Percentiles rank a stretch among this genome's conserved stretches.
phyloP scores from a whole-genome alignment of 2,113 vertebrate genomes.

The Nibea coibor region DNA sequence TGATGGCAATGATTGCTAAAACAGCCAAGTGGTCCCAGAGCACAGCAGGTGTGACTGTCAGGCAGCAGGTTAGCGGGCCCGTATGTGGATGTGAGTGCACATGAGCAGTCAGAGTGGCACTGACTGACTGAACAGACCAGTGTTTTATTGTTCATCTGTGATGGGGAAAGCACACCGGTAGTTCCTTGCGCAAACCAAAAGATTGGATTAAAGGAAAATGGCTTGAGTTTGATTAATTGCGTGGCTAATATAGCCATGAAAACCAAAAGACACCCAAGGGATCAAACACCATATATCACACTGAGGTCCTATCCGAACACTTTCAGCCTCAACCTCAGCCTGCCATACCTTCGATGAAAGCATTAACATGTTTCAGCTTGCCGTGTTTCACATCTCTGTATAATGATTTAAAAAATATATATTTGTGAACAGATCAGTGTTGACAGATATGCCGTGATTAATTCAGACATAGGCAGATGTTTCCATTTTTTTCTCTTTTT shows the following conservation, averaged over 20 bases:
- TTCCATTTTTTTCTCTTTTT: constrained; percentile 41
- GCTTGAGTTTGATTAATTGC: constrained; percentile 39
- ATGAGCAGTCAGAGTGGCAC: not conserved
- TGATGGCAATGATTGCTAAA: constrained; percentile 77
- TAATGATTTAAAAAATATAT: constrained; percentile 26
- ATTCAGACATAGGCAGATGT: constrained; percentile 57
- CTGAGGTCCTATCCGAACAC: constrained; percentile 20
- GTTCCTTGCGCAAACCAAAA: constrained; percentile 35
- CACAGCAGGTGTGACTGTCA: constrained; percentile 74
- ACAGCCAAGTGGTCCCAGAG: constrained; percentile 69
- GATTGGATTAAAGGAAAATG: constrained; percentile 61
- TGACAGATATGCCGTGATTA: constrained; percentile 35
- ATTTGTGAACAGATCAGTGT: constrained; percentile 42
- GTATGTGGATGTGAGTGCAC: constrained; percentile 41
- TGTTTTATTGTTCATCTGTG: not conserved
- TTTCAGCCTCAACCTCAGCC: constrained; percentile 10
- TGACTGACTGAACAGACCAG: constrained; percentile 10
- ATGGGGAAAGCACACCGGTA: not conserved
- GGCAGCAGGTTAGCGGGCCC: constrained; percentile 47
- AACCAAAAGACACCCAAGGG: constrained; percentile 19
- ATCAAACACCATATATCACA: constrained; percentile 47
- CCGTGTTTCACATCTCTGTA: constrained; percentile 16
- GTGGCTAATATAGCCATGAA: constrained; percentile 42
- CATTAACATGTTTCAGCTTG: not conserved
- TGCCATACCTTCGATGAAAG: not conserved